Evolutionary conservation across 2,888 invertebrate species (phyloP).

Genomic region (Dascillus cervinus): DNA sequence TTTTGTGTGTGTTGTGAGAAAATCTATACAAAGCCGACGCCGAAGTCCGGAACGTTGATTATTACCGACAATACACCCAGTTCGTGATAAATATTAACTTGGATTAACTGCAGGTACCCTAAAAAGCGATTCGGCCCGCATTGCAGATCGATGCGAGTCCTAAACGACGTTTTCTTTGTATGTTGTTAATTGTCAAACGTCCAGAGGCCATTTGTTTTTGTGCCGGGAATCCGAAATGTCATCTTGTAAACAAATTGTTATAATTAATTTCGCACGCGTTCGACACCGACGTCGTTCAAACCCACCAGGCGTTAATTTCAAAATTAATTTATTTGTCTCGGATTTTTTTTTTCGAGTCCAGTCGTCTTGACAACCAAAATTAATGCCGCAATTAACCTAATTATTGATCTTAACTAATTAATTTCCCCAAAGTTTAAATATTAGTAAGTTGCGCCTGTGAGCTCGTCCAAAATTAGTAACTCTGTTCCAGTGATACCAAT

Average conservation of each 20-base stretch:
- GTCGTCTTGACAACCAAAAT: too few relatives aligned
- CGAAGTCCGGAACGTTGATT: slow-evolving; percentile 49
- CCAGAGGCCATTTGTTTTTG: slow-evolving; percentile 48
- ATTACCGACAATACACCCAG: slow-evolving; percentile 42
- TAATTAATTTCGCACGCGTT: too few relatives aligned
- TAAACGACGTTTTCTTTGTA: slow-evolving; percentile 44
- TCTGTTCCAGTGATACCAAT: slow-evolving; percentile 46
- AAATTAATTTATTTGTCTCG: too few relatives aligned
- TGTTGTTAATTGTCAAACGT: slow-evolving; percentile 47
- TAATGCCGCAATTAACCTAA: too few relatives aligned
- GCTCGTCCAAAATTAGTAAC: neutral
- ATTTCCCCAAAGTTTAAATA: too few relatives aligned
- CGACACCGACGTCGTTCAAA: too few relatives aligned
- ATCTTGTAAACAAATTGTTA: slow-evolving; percentile 40
- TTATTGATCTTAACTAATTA: too few relatives aligned
- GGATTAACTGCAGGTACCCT: slow-evolving; percentile 35
- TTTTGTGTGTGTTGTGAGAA: slow-evolving; percentile 53
- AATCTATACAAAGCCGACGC: slow-evolving; percentile 52
- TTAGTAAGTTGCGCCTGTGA: neutral
- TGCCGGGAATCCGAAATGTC: slow-evolving; percentile 42
- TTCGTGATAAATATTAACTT: slow-evolving; percentile 33
- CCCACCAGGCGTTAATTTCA: too few relatives aligned
- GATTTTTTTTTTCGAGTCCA: too few relatives aligned
- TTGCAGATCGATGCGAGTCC: slow-evolving; percentile 3
- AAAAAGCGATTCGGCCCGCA: slow-evolving; percentile 8